Conservation (phyloP, 2,888 invertebrate species). For the Andrena dorsata region DNA sequence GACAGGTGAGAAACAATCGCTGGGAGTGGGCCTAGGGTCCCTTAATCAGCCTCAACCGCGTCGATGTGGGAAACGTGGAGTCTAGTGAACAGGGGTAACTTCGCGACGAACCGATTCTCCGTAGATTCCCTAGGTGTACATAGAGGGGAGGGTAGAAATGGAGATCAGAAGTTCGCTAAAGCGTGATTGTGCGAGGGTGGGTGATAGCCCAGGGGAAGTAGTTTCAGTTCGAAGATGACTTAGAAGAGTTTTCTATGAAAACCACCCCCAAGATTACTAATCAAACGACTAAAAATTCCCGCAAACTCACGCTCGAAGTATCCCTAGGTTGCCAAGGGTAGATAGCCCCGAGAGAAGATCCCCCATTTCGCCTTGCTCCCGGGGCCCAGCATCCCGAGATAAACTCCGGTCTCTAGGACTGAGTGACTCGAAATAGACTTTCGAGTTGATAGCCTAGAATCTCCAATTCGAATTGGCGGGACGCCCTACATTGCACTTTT, state of each 20-base stretch:
- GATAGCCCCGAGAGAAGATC: too few relatives aligned
- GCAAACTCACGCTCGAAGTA: too few relatives aligned
- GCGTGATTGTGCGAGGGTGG: too few relatives aligned
- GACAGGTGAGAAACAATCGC: slow-evolving; percentile 87
- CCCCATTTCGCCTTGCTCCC: not conserved
- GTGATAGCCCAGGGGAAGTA: too few relatives aligned
- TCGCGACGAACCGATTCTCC: not conserved
- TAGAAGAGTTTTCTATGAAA: too few relatives aligned
- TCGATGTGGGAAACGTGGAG: slow-evolving; percentile 13
- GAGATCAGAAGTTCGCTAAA: not conserved
- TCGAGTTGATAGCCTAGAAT: slow-evolving; percentile 20
- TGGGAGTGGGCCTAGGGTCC: slow-evolving; percentile 1
- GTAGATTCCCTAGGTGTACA: not conserved
- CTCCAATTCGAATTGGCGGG: slow-evolving; percentile 37
- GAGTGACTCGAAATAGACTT: slow-evolving; percentile 21
- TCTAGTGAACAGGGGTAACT: not conserved
- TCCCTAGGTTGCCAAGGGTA: too few relatives aligned
- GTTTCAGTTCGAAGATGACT: too few relatives aligned
- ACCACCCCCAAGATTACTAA: too few relatives aligned
- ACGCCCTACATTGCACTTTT: slow-evolving; percentile 29
- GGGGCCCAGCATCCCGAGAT: not conserved
- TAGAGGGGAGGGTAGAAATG: too few relatives aligned
- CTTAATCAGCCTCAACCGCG: slow-evolving; percentile 29
- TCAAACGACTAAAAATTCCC: too few relatives aligned
- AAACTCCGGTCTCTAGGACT: slow-evolving; percentile 8